Percentiles rank a stretch among this genome's conserved stretches.
These are phyloP conservation scores for Palythoa caribaeorum DNA, from an alignment of 92 coral and sea anemone species.

Conservation along the genomic window DNA sequence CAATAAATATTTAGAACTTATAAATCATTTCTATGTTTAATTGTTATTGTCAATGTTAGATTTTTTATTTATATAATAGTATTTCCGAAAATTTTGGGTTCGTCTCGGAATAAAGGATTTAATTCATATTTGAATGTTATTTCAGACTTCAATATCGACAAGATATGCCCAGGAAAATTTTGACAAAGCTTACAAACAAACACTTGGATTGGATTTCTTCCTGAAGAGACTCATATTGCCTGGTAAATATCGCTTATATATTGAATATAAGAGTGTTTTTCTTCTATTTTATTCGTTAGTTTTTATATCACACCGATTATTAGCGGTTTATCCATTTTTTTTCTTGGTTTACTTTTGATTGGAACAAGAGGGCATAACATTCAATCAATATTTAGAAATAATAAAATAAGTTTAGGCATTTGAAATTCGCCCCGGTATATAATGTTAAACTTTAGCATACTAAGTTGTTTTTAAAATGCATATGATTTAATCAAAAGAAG, in stretches of 20 bases:
- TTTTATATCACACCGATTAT: neutral
- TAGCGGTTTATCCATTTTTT: neutral
- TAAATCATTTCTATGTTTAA: neutral
- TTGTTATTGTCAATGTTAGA: neutral
- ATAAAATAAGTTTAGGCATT: too few relatives aligned
- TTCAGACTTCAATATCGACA: slow-evolving; percentile 93
- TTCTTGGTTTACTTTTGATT: too few relatives aligned
- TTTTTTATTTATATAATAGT: slow-evolving; percentile 21
- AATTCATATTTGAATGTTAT: slow-evolving; percentile 4
- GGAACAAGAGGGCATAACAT: too few relatives aligned
- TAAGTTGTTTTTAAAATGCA: too few relatives aligned
- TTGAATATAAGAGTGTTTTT: neutral
- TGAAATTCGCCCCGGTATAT: too few relatives aligned
- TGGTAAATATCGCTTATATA: slow-evolving; percentile 60
- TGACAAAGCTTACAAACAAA: slow-evolving; percentile 94
- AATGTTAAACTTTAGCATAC: too few relatives aligned
- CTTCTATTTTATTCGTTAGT: neutral
- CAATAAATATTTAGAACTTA: neutral
- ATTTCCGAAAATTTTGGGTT: neutral
- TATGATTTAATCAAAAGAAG: too few relatives aligned
- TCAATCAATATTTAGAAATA: too few relatives aligned
- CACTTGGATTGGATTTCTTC: slow-evolving; percentile 95
- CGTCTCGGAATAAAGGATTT: neutral
- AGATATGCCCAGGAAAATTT: slow-evolving; percentile 96
- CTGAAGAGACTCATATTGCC: slow-evolving; percentile 88